Base-by-base conservation (phyloP, 2,113 vertebrate species). In the Lampris incognitus region DNA sequence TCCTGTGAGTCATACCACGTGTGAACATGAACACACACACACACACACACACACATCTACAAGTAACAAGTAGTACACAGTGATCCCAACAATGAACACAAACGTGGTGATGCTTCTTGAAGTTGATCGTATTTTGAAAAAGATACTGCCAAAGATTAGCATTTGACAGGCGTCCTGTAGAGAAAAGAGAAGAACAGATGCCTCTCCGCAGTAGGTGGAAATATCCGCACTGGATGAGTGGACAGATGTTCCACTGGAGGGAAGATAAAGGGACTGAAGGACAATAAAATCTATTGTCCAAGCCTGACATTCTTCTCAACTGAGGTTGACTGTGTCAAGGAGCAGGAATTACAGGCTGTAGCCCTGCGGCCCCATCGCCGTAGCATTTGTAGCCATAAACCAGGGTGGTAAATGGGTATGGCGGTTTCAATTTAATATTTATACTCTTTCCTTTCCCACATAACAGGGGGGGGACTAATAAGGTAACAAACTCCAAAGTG, bases 221-320 rank as follows among this genome's bases (percentile, higher is more conserved):
- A 57, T 13, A 65, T 63, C 61, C 50, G 49, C 50, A 61, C 11
- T 36, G 63, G 24, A 49, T 10, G 55, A 79, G 46, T 51, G 44
- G 80, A 82, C 85, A 90, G 82, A 83, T 88, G 87, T 88, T 84
- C 70, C 72, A 44, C 54, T 74, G 44, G 66, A 67, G 41, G 62
- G n/a, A 71, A 60, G 46, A 84, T 74, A 91, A 89, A 66, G n/a
- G 48, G 24, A 71, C 54, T 72, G 67, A 55, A 60, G 7, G 63
- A 36, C 56, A 55, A 44, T 9, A 42, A 59, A 70, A 60, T 40
- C 76, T 73, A 85, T 86, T 83, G 79, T 74, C 66, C 65, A 10
- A 11, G 37, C 9, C 48, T 10, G 6, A 10, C 48, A 13, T 11
- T 84, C 39, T 66, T 46, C 63, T 56, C 39, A 10, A 52, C 69